phyloP scores from a whole-genome alignment of 1,140 invertebrate genomes.

The Scaptomyza graminum region DNA sequence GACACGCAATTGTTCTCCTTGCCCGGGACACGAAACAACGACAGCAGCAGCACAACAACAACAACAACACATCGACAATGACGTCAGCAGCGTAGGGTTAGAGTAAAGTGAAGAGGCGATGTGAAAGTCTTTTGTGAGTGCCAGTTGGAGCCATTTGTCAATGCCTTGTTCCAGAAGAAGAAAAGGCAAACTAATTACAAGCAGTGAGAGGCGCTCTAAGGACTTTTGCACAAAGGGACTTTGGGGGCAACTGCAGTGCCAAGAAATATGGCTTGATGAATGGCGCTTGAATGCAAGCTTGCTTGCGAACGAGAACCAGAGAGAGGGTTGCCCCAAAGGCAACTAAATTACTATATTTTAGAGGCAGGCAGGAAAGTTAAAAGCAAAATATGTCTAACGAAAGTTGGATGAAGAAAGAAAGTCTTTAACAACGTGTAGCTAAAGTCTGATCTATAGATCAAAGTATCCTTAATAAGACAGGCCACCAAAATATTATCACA shows the following conservation, averaged over 20 bases:
- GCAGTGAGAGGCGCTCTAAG: not conserved
- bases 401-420: too few species aligned
- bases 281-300: not conserved
- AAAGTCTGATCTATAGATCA: too few species aligned
- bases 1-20: slow-evolving; percentile 56
- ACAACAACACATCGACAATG: slow-evolving; percentile 9
- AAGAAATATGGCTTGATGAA: not conserved
- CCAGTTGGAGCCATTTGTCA: slow-evolving; percentile 13
- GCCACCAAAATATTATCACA: too few species aligned
- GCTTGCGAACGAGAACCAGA: not conserved
- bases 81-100: slow-evolving; percentile 6
- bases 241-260: slow-evolving; percentile 7
- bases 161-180: not conserved
- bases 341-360: not conserved
- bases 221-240: not conserved
- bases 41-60: not conserved
- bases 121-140: not conserved
- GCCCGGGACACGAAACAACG: slow-evolving; percentile 2
- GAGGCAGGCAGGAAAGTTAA: too few species aligned
- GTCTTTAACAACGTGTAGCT: too few species aligned
- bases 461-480: too few species aligned
- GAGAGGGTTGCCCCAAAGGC: not conserved
- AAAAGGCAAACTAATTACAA: slow-evolving; percentile 27
- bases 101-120: not conserved
- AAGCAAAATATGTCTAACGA: too few species aligned